Conservation (phyloP, 2,113 vertebrate genomes). For the Ceyx margarethae region DNA sequence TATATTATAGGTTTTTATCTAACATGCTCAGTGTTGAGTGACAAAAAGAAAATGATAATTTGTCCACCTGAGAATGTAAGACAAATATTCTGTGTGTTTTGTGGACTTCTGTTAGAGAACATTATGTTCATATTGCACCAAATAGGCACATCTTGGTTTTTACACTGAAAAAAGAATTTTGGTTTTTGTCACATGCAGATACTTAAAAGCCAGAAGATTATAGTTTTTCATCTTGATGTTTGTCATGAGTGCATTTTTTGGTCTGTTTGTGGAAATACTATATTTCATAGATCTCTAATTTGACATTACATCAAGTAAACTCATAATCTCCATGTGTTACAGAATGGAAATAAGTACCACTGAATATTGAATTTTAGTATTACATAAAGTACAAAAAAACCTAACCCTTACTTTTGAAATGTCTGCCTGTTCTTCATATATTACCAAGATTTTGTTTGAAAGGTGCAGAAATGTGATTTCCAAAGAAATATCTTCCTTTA, state of each 20-base stretch:
- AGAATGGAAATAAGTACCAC: neutral
- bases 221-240: neutral
- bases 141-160: neutral
- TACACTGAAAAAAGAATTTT: neutral
- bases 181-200: neutral
- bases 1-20: conserved; percentile 22
- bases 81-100: conserved; percentile 10
- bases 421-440: neutral
- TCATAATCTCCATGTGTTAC: neutral
- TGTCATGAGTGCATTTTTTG: neutral
- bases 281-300: neutral
- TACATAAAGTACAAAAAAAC: neutral
- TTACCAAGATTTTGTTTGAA: neutral
- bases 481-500: neutral
- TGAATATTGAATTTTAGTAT: neutral
- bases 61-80: conserved; percentile 2
- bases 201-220: neutral
- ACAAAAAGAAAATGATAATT: conserved; percentile 36
- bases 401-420: neutral
- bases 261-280: neutral
- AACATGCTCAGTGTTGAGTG: conserved; percentile 2
- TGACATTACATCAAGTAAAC: neutral
- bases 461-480: neutral
- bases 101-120: neutral
- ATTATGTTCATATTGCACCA: neutral